Percentiles rank a stretch among this genome's conserved stretches.
phyloP scores from a whole-genome alignment of 1,140 invertebrate genomes.

The Wasmannia auropunctata region DNA sequence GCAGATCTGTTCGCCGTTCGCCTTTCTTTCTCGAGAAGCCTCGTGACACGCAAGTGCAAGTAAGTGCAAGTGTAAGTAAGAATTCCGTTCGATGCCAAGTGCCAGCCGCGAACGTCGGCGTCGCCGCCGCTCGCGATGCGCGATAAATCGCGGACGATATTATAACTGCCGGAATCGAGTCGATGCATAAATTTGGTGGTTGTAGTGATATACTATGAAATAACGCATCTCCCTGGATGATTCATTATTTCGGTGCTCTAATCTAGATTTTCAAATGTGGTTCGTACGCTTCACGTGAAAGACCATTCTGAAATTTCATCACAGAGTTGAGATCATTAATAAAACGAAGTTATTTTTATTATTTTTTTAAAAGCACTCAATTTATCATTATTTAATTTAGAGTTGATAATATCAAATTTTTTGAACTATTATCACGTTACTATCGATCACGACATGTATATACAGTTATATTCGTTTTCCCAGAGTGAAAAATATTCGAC shows the following conservation, averaged over 20 bases:
- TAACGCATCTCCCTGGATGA: background rate
- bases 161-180: slow-evolving; percentile 29
- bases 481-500: background rate
- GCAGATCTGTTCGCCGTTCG: slow-evolving; percentile 43
- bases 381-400: no score
- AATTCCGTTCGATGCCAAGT: slow-evolving; percentile 48
- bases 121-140: background rate
- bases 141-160: slow-evolving; percentile 39
- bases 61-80: no score
- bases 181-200: slow-evolving; percentile 51
- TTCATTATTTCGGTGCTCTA: background rate
- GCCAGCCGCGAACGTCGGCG: background rate
- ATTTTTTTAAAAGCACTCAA: no score
- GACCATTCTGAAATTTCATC: background rate
- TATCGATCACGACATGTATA: background rate
- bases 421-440: background rate
- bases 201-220: slow-evolving; percentile 26
- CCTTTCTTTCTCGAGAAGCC: background rate
- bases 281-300: background rate
- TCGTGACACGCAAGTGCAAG: slow-evolving; percentile 1
- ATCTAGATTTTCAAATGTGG: background rate
- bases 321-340: background rate
- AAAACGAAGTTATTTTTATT: background rate
- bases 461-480: background rate
- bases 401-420: background rate